Conservation (phyloP, 2,888 invertebrate species). For the Falcaria lacertinaria region DNA sequence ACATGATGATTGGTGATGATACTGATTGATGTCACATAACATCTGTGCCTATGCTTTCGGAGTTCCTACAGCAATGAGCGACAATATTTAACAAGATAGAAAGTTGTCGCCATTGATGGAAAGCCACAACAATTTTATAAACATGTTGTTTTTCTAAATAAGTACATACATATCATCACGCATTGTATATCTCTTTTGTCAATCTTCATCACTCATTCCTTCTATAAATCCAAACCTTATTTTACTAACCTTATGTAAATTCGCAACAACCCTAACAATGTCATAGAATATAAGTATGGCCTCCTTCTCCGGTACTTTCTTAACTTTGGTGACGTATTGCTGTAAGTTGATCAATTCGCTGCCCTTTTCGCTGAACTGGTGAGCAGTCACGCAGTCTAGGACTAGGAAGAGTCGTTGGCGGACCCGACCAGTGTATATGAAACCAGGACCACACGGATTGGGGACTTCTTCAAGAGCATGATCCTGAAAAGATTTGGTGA, state of each 20-base stretch:
- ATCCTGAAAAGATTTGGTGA: constrained; percentile 73
- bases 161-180: no score
- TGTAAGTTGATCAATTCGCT: constrained; percentile 84
- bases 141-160: no score
- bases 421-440: constrained; percentile 78
- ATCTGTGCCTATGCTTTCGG: no score
- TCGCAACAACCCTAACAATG: constrained; percentile 85
- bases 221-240: no score
- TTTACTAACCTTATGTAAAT: constrained; percentile 83
- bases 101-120: no score
- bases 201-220: no score
- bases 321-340: constrained; percentile 87
- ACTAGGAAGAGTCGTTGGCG: constrained; percentile 84
- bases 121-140: no score
- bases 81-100: no score
- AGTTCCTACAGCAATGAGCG: no score
- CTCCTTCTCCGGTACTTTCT: constrained; percentile 86
- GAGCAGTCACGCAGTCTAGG: constrained; percentile 85
- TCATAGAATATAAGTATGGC: constrained; percentile 86
- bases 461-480: constrained; percentile 83
- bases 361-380: constrained; percentile 80
- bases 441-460: constrained; percentile 63
- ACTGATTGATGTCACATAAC: no score
- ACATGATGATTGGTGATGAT: no score
- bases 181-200: no score